These are phyloP conservation scores for Galago senegalensis DNA, from an alignment of 2,797 vertebrate species.

Conservation along the genomic window DNA sequence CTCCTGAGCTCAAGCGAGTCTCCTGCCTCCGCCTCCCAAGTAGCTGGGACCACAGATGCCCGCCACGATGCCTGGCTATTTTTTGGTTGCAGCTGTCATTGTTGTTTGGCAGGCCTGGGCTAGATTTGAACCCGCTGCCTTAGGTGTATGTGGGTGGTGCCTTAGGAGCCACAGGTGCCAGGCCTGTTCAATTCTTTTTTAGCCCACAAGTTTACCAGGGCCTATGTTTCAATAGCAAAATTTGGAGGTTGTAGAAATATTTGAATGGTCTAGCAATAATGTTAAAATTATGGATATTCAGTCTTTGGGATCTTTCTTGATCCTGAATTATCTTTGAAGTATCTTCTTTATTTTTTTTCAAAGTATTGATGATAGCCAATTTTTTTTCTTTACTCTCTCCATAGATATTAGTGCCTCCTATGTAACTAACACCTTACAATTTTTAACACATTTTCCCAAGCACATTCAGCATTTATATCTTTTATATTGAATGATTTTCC, in stretches of 20 bases:
- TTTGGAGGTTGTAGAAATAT: constrained; percentile 60
- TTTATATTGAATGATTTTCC: constrained; percentile 17
- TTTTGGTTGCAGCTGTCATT: no score
- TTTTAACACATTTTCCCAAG: neutral
- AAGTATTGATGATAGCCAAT: neutral
- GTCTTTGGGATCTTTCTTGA: neutral
- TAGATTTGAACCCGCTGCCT: no score
- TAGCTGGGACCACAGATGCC: no score
- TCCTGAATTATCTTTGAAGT: neutral
- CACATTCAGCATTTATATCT: constrained; percentile 33
- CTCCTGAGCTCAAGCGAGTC: no score
- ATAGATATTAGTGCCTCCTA: neutral
- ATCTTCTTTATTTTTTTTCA: neutral
- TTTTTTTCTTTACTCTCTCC: neutral
- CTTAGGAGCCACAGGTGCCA: no score
- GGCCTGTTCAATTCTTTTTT: no score
- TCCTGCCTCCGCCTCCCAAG: no score
- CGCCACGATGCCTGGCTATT: no score
- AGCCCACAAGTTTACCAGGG: constrained; percentile 52
- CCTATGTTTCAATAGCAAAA: constrained; percentile 32
- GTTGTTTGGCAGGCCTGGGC: no score
- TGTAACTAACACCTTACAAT: neutral
- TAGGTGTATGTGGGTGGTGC: no score
- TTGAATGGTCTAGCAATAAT: constrained; percentile 65
- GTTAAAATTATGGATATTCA: neutral